phyloP scores from a whole-genome alignment of 2,797 vertebrate genomes.

The Ciconia nigra region DNA sequence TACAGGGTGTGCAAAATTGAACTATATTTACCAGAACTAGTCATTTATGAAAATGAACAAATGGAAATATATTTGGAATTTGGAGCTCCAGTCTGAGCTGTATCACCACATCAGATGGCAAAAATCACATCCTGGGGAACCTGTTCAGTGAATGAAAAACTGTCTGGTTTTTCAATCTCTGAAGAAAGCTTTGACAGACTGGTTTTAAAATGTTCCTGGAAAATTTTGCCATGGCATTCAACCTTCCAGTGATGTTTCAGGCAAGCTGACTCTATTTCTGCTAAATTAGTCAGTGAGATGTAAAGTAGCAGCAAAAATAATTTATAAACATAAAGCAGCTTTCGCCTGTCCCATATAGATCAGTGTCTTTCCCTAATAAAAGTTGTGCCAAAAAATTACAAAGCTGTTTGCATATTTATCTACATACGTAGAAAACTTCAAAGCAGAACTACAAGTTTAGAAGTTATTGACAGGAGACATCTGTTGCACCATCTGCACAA shows the following conservation, averaged over 20 bases:
- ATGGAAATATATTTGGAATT: neutral
- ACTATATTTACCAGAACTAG: neutral
- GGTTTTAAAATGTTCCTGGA: neutral
- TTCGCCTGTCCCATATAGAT: neutral
- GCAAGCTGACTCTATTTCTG: neutral
- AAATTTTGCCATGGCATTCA: neutral
- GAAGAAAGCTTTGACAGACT: neutral
- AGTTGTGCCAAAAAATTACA: neutral
- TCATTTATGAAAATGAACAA: conserved; percentile 14
- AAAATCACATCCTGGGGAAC: neutral
- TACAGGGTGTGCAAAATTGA: neutral
- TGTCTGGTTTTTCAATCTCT: neutral
- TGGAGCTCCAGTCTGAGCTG: neutral
- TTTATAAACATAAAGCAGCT: conserved; percentile 3
- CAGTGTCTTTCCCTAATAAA: neutral
- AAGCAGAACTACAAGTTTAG: conserved; percentile 23
- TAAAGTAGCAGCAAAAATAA: neutral
- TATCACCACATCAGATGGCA: neutral
- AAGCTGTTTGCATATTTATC: neutral
- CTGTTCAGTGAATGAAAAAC: neutral
- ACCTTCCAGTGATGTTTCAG: neutral
- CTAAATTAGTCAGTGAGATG: neutral
- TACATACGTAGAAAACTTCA: conserved; percentile 20
- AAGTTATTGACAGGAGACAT: conserved; percentile 51
- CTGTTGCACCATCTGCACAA: conserved; percentile 53